phyloP scores from a whole-genome alignment of 1,140 invertebrate genomes.

The Octopus bimaculoides region DNA sequence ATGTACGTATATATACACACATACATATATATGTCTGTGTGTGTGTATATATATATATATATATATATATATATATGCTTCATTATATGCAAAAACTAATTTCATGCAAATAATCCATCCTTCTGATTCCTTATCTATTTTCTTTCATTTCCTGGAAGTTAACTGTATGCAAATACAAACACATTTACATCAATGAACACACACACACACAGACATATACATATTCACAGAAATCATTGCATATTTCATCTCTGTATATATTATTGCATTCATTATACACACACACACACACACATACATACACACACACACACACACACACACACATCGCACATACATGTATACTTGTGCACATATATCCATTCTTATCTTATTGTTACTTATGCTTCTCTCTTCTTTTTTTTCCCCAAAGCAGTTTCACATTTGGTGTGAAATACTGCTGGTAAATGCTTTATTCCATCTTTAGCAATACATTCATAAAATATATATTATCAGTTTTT shows the following conservation, averaged over 20 bases:
- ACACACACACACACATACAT: neutral
- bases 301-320: neutral
- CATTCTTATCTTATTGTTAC: too few relatives aligned
- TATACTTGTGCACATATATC: too few relatives aligned
- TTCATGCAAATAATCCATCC: neutral
- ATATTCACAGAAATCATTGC: neutral
- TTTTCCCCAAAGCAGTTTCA: too few relatives aligned
- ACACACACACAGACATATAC: neutral
- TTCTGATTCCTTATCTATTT: too few relatives aligned
- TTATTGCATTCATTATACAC: neutral
- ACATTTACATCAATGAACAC: neutral
- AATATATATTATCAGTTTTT: too few relatives aligned
- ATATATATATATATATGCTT: conserved; percentile 3
- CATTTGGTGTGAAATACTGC: too few relatives aligned
- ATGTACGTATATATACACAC: neutral
- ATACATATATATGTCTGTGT: neutral
- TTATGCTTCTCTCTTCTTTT: too few relatives aligned
- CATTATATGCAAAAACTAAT: neutral
- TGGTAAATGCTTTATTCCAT: too few relatives aligned
- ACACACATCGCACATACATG: neutral
- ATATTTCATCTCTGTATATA: neutral
- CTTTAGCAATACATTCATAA: too few relatives aligned
- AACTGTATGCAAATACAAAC: neutral
- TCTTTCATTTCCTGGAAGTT: neutral
- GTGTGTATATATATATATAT: neutral